phyloP scores from a whole-genome alignment of 2,797 vertebrate species.

The Sebastes iracundus region DNA sequence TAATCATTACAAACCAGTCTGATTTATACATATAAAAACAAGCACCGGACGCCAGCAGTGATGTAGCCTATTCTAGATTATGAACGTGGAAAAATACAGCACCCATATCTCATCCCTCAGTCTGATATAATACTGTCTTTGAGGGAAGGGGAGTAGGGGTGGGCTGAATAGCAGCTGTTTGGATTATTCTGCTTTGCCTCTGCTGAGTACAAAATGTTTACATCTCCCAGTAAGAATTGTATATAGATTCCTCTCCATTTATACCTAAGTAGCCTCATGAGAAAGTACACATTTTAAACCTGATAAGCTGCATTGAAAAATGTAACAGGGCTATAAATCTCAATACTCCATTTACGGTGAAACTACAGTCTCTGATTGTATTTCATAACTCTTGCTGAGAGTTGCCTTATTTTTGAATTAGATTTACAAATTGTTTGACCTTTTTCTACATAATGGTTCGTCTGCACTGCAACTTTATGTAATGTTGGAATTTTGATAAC shows the following conservation, averaged over 20 bases:
- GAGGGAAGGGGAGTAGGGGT: not conserved
- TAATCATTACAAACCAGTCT: not conserved
- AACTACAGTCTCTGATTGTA: not conserved
- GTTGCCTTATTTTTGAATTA: constrained; percentile 40
- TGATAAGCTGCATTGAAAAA: not conserved
- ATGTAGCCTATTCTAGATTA: not conserved
- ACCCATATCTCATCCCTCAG: not conserved
- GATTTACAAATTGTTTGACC: constrained; percentile 60
- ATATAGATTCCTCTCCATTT: not conserved
- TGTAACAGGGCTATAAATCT: not conserved
- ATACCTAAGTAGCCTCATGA: not conserved
- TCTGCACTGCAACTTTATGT: constrained; percentile 56
- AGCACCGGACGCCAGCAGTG: not conserved
- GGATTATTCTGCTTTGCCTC: not conserved
- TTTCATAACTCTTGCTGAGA: constrained; percentile 10
- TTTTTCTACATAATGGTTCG: constrained; percentile 34
- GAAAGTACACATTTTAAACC: not conserved
- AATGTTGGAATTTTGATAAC: constrained; percentile 45
- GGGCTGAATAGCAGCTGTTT: not conserved
- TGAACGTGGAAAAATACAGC: not conserved
- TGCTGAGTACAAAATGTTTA: not conserved
- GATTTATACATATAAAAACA: not conserved
- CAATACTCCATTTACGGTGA: not conserved
- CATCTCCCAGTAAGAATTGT: not conserved
- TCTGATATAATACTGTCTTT: not conserved